Evolutionary conservation across 2,113 vertebrate genomes (phyloP), one percentile per base, ranked within the genome.

Genomic region (Peromyscus polionotus): DNA sequence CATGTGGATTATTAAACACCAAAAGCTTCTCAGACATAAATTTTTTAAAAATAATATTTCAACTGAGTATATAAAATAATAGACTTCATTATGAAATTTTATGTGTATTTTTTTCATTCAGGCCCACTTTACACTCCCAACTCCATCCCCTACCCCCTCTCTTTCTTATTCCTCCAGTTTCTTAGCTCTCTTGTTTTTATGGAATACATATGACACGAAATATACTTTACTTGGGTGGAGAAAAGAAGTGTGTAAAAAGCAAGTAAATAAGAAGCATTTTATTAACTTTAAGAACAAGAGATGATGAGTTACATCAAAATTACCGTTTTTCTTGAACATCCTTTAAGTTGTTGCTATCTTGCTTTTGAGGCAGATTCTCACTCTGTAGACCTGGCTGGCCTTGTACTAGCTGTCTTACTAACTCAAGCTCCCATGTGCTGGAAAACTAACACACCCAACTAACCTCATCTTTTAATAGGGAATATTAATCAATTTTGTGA

Each of bases 231-330:
- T 17, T 70, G 57, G 20, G 10, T 67, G 4, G 3, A 89, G 22
- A 70, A 88, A 90, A 65, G 17, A 86, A 7, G 0, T 5, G 3
- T 42, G 0, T n/a, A 63, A 81, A 91, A 86, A 70, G 4, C 33
- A 97, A 92, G 67, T 28, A 67, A 88, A 72, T 5, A 67, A 76
- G 48, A 85, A 95, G 1, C 6, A 93, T 76, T 33, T 95, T 67
- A 63, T 3, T 83, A 61, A 91, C 7, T 9, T 91, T 88, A 87
- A 89, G 36, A 90, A 10, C 51, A 95, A 20, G 31, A 68, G 83
- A 86, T 51, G n/a, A 57, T 84, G 79, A 88, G 90, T 85, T 88
- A 42, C 8, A 31, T 7, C 28, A 42, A 91, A 90, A 87, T 94
- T 93, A 76, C 93, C 61, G 51, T 93, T 94, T 89, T 86, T 7